phyloP scores from a whole-genome alignment of 2,113 vertebrate species.

The Orthonyx spaldingii region DNA sequence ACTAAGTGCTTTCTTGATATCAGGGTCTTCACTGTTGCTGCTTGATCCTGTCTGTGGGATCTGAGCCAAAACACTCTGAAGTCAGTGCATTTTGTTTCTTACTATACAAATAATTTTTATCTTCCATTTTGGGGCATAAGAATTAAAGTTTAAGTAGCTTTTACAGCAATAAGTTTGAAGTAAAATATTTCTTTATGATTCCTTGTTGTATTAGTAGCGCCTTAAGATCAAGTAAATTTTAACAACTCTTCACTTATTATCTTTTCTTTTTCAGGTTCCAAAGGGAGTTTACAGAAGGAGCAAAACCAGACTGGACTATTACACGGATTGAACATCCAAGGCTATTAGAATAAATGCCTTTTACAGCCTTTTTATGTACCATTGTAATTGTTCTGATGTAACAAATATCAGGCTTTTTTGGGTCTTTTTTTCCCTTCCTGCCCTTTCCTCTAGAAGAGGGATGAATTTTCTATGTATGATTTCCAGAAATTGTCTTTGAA shows the following conservation, averaged over 20 bases:
- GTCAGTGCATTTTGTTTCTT: background rate
- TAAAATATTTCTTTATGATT: background rate
- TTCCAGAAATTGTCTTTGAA: background rate
- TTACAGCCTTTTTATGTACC: conserved; percentile 10
- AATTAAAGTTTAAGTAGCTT: background rate
- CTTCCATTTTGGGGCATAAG: background rate
- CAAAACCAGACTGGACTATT: conserved; percentile 90
- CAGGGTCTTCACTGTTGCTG: background rate
- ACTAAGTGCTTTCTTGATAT: background rate
- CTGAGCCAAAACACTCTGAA: background rate
- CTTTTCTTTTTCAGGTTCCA: conserved; percentile 79
- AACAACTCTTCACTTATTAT: background rate
- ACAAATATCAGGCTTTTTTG: background rate
- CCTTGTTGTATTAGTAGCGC: background rate
- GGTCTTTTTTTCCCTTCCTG: background rate
- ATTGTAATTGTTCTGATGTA: conserved; percentile 24
- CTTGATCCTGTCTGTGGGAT: background rate
- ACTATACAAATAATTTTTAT: background rate
- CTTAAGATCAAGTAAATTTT: background rate
- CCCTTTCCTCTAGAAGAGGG: background rate
- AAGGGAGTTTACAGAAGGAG: conserved; percentile 93
- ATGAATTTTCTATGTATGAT: conserved; percentile 48
- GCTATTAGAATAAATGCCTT: conserved; percentile 79
- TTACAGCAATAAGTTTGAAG: background rate
- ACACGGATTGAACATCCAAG: conserved; percentile 89